Percentiles rank a stretch among this genome's conserved stretches.
Evolutionary conservation across 2,888 invertebrate genomes (phyloP).

Genomic region (Litoditis marina): DNA sequence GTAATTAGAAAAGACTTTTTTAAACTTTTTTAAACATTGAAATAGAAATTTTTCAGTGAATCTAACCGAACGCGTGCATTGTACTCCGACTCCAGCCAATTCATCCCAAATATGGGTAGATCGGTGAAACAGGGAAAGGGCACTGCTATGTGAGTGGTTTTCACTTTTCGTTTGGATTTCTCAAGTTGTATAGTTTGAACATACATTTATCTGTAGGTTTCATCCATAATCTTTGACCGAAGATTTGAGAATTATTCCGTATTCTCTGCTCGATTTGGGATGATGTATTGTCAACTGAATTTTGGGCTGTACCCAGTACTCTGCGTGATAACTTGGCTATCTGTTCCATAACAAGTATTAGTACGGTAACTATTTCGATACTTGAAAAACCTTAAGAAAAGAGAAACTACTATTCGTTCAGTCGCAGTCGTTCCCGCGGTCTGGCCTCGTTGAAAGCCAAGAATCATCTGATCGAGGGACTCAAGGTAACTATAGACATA

Average conservation of each 20-base stretch:
- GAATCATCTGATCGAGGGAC: conserved; percentile 33
- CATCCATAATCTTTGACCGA: no score
- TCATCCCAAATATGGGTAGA: conserved; percentile 46
- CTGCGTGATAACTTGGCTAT: no score
- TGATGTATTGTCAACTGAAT: no score
- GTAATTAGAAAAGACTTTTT: not conserved
- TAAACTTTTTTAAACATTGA: not conserved
- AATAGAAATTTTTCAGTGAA: conserved; percentile 39
- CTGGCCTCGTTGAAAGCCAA: conserved; percentile 44
- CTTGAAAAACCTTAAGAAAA: no score
- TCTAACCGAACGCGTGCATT: conserved; percentile 59
- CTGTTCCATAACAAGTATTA: no score
- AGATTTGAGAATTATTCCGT: no score
- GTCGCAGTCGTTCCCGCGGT: conserved; percentile 32
- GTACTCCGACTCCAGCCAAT: conserved; percentile 59
- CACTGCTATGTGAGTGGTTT: not conserved
- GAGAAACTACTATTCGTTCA: no score
- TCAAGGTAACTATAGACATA: conserved; percentile 16
- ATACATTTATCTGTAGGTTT: no score
- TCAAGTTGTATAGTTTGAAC: no score
- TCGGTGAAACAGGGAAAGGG: conserved; percentile 1
- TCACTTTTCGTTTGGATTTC: not conserved
- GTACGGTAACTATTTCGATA: no score
- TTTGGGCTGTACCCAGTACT: no score
- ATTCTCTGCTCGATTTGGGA: no score